Base-by-base conservation (phyloP, 2,888 invertebrate species). In the Hirtodrosophila cameraria region DNA sequence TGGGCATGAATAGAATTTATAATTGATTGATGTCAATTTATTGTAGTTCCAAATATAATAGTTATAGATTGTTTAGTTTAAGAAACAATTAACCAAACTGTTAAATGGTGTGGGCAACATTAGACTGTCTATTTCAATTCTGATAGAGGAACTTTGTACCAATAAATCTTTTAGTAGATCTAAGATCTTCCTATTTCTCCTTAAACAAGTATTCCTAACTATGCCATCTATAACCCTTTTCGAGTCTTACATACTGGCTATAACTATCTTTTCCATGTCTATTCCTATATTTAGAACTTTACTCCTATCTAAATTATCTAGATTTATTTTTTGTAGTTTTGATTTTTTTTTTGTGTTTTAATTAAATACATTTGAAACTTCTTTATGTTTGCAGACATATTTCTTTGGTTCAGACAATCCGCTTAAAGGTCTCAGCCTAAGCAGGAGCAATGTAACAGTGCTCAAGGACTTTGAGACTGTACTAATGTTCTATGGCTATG, bases 391-490 rank as follows among this genome's bases (percentile, higher is more conserved):
- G 61, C 92, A 95, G 96, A 96, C 95, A 43, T 96, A 96, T 88
- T 95, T 96, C 83, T 95, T 96, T 60, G 94, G 95, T 12, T 94
- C 94, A 80, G 96, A 96, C 87, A 96, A 96, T 30, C 96, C 96
- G 68, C 92, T 96, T 1, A 95, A 95, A 9, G 96, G 96, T 0
- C 90, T 96, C 58, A 95, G 95, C 6, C 91, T 97, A 31, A 96
- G 95, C 89, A 94, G 94, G 65, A 95, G 95, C 81, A 95, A 96
- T 86, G 94, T 96, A 0, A 94, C 94, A 3, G 93, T 97, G 39
- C 94, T 94, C 28, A 92, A 93, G n/a, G 94, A 94, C 65, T 96
- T 95, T 86, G 94, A 94, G 89, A 93, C 93, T 28, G 92, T 95
- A 42, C 89, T 97, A 27, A 92, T 93, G 69, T 96, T 96, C 89